Conservation (phyloP, 2,113 vertebrate genomes). For the Melierax canorus region DNA sequence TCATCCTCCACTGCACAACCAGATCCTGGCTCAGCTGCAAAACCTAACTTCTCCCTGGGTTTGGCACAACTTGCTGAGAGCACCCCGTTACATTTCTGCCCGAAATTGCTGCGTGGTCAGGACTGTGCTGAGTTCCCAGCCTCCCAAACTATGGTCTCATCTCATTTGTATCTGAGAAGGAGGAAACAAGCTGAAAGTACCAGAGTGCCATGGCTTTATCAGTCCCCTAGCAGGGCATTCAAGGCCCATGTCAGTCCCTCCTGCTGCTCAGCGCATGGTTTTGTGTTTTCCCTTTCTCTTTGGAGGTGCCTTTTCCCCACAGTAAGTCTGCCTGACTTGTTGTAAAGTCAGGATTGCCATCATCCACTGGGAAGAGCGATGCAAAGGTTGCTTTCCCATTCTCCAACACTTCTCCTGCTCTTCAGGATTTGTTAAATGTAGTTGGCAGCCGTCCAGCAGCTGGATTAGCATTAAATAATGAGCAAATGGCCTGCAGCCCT, state of each 20-base stretch:
- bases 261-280: neutral
- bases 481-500: neutral
- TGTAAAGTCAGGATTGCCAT: neutral
- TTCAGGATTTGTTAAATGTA: neutral
- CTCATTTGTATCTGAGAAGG: neutral
- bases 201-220: neutral
- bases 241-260: neutral
- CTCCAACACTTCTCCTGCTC: neutral
- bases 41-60: neutral
- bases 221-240: neutral
- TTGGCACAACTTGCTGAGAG: neutral
- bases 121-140: neutral
- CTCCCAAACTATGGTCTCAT: neutral
- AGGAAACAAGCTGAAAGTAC: neutral
- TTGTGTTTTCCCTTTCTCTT: neutral
- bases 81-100: neutral
- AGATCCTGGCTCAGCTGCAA: neutral
- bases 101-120: neutral
- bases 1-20: neutral
- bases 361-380: neutral
- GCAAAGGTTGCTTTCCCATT: neutral
- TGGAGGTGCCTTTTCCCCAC: neutral
- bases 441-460: neutral
- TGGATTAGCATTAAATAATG: slow-evolving; percentile 30
- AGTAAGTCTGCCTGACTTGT: neutral